Percentiles rank a stretch among this genome's conserved stretches.
Conservation (phyloP, 2,113 vertebrate species). For the Sitta europaea region DNA sequence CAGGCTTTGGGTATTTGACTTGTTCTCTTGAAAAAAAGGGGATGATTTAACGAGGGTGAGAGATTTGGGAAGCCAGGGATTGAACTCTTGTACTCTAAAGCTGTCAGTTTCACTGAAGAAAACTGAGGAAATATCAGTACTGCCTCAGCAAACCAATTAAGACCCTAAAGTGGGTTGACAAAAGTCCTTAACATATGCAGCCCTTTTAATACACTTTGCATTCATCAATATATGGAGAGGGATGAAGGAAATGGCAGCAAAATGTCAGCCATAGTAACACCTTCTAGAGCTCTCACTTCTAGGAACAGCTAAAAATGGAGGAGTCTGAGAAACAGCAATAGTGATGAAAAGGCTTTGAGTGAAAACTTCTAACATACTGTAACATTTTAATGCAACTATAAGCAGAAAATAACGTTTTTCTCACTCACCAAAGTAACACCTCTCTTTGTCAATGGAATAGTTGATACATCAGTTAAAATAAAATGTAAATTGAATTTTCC, state of each 20-base stretch:
- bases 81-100: neutral
- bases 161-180: neutral
- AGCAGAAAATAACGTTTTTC: conserved; percentile 72
- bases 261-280: conserved; percentile 41
- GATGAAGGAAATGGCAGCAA: neutral
- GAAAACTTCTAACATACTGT: conserved; percentile 52
- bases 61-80: neutral
- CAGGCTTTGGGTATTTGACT: neutral
- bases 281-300: conserved; percentile 23
- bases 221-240: neutral
- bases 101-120: neutral
- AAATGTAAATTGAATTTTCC: conserved; percentile 70
- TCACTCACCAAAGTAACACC: conserved; percentile 66
- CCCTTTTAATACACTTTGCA: neutral
- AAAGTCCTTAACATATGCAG: neutral
- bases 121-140: neutral
- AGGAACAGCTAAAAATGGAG: conserved; percentile 36
- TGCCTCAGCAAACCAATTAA: neutral
- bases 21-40: neutral
- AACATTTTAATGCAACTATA: conserved; percentile 49
- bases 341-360: conserved; percentile 60
- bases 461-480: conserved; percentile 71
- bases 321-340: neutral
- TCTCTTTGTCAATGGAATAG: conserved; percentile 70
- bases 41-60: neutral